A percentile compares a stretch with the other conserved stretches of the same genome.
Conservation (phyloP, 2,888 invertebrate genomes). For the Epirrhoe alternata region DNA sequence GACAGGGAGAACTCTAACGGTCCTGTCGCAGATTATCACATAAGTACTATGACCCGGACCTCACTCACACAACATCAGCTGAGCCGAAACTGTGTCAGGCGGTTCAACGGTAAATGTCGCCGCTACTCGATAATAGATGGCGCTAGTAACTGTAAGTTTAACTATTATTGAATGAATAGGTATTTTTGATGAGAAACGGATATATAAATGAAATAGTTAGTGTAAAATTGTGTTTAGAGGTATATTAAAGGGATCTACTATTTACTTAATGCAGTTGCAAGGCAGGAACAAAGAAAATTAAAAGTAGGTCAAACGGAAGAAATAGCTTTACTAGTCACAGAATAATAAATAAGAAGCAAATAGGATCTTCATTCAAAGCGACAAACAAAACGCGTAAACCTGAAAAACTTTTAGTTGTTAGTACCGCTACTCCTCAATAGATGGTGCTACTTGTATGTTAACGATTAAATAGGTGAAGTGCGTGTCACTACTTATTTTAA, state of each 20-base stretch:
- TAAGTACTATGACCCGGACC: constrained; percentile 58
- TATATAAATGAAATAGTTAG: no score
- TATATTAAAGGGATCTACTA: no score
- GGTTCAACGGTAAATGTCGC: constrained; percentile 68
- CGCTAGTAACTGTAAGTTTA: constrained; percentile 46
- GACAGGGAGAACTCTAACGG: constrained; percentile 56
- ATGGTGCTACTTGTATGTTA: constrained; percentile 53
- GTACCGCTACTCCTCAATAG: constrained; percentile 60
- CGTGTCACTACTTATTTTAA: constrained; percentile 8
- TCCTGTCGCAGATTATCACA: constrained; percentile 45
- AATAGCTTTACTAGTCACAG: not conserved
- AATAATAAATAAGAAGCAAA: not conserved
- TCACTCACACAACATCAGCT: constrained; percentile 72
- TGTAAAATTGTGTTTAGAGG: no score
- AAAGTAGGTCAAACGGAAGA: not conserved
- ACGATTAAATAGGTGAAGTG: constrained; percentile 20
- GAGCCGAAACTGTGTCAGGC: constrained; percentile 79
- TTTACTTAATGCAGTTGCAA: no score
- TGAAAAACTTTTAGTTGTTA: constrained; percentile 20
- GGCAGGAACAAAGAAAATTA: not conserved
- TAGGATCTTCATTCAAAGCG: not conserved
- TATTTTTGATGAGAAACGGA: not conserved
- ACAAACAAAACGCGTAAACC: not conserved
- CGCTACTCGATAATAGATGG: constrained; percentile 74
- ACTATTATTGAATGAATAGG: no score